Evolutionary conservation across 1,140 invertebrate species (phyloP), one percentile per base, ranked within the genome.

Genomic region (Zaprionus ornatus): DNA sequence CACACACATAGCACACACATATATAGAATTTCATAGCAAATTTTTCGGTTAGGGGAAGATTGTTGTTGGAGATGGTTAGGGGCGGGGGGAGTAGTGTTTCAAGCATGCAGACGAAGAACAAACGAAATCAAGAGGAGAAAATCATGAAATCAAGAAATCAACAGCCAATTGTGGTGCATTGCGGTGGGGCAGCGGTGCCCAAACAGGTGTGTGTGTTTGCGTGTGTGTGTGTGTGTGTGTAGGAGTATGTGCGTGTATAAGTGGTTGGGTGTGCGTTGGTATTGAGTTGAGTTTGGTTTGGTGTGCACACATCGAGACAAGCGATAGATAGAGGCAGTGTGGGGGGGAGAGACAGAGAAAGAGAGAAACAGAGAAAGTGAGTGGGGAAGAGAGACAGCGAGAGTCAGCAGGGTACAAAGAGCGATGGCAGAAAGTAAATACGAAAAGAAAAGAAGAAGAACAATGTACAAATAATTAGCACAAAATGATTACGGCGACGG

Each of bases 71-170:
- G 19, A n/a, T 9, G 45, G 23, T 37, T 10, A 9, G 13, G 48
- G 2, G 55, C 13, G 35, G 27, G 21, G n/a, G 57, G 35, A 15
- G 6, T 2, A 25, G 21, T 27, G 35, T 10, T 1, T 3, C 10
- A 50, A 32, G 13, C 4, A 56, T 17, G 21, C 17, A 78, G 56
- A 59, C 56, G 27, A 75, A 70, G 56, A 57, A 67, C 54, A 81
- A 62, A 73, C 50, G 66, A 29, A 79, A 82, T 52, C n/a, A 45
- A 45, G 40, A 45, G n/a, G n/a, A 45, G 27, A 50, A 50, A 59
- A 71, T 72, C 71, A 59, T 13, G 35, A 76, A 67, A 88, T 87
- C 65, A 88, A 87, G 67, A 88, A 88, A 87, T 87, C 85, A 88
- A 84, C 74, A 84, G 84, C 84, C 84, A 87, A 87, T 87, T 77